phyloP scores from a whole-genome alignment of 2,113 vertebrate genomes.

The Passer domesticus region DNA sequence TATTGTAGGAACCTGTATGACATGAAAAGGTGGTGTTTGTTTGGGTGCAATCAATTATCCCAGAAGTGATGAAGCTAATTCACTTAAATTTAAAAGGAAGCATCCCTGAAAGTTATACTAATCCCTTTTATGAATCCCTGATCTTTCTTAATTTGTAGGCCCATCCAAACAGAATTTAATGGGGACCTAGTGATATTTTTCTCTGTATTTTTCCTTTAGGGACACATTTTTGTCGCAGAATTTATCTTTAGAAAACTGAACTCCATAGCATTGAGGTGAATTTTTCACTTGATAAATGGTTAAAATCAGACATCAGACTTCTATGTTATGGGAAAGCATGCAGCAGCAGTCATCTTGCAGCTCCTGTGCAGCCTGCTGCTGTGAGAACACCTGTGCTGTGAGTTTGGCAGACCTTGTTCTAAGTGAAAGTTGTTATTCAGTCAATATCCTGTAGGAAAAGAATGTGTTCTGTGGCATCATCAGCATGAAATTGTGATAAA shows the following conservation, averaged over 20 bases:
- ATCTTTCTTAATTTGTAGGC: neutral
- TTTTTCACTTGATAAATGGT: neutral
- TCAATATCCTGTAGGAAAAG: slow-evolving; percentile 57
- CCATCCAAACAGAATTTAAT: neutral
- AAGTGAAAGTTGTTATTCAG: slow-evolving; percentile 35
- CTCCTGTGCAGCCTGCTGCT: neutral
- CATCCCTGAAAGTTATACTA: neutral
- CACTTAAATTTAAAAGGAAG: neutral
- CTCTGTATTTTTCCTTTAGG: neutral
- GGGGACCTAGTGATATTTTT: neutral
- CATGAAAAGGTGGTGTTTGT: neutral
- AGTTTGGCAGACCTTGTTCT: slow-evolving; percentile 22
- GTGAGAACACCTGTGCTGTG: neutral
- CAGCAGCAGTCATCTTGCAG: neutral
- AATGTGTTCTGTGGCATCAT: slow-evolving; percentile 53
- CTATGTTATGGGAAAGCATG: neutral
- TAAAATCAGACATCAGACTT: neutral
- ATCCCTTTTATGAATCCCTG: neutral
- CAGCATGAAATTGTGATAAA: slow-evolving; percentile 63
- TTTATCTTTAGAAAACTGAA: neutral
- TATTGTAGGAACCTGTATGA: neutral
- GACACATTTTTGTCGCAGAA: neutral
- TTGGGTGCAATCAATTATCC: fast-evolving
- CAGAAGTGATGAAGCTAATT: neutral
- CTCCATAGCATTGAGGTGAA: neutral